These are phyloP conservation scores for Camponotus fellah DNA, from an alignment of 2,888 invertebrate species.

Conservation along the genomic window DNA sequence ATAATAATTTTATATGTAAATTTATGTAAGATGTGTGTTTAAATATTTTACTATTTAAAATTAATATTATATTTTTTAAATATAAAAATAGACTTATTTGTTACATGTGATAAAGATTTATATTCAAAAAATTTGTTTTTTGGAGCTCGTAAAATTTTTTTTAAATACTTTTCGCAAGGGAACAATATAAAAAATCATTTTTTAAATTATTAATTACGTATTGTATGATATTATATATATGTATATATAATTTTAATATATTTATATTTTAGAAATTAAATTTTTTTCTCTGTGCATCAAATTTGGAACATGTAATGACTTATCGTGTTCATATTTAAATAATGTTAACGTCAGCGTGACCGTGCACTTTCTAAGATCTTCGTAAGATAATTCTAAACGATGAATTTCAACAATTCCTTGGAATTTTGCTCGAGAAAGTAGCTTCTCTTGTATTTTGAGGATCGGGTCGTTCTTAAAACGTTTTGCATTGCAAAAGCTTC, in stretches of 20 bases:
- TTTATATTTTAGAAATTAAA: neutral
- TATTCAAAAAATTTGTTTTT: neutral
- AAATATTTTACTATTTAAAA: neutral
- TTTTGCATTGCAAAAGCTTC: slow-evolving; percentile 38
- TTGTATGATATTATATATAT: neutral
- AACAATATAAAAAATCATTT: neutral
- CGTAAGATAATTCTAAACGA: neutral
- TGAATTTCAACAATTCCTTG: slow-evolving; percentile 28
- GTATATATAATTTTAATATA: neutral
- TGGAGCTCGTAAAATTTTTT: neutral
- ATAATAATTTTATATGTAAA: neutral
- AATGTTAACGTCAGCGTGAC: neutral
- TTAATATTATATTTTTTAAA: neutral
- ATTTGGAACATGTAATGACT: neutral
- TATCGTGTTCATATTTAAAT: slow-evolving; percentile 8
- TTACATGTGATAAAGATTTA: neutral
- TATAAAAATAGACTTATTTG: neutral
- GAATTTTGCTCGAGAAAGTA: slow-evolving; percentile 27
- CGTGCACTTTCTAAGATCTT: neutral
- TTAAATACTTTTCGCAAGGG: neutral
- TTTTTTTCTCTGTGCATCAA: neutral
- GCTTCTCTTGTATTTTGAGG: slow-evolving; percentile 48
- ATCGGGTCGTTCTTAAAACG: slow-evolving; percentile 35
- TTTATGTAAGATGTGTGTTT: neutral
- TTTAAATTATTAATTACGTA: neutral